Evolutionary conservation across 2,888 invertebrate genomes (phyloP), one percentile per base, ranked within the genome.

Genomic region (Conops quadrifasciatus): DNA sequence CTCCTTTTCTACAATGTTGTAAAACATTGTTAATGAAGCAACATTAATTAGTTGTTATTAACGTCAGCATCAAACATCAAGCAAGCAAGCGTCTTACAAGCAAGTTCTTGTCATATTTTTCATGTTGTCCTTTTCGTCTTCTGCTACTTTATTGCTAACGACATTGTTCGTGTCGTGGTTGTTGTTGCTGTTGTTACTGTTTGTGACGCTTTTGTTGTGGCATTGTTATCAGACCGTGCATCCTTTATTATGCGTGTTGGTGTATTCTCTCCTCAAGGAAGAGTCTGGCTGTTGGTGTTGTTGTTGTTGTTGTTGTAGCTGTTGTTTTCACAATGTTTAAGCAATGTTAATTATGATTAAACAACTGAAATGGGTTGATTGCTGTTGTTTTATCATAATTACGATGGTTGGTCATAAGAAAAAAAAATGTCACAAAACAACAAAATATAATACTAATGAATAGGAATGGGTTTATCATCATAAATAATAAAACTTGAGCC

Each of bases 311-410:
- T 36, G 5, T 36, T 36, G 9, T 36, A 36, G 36, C 36, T 36
- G 36, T 36, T 36, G 36, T 36, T 36, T 47, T 63, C 19, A 47
- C 63, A 63, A 47, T 45, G 63, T 63, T 47, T 63, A 45, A 63
- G 28, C 65, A 36, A 28, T 45, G 67, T 67, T 67, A 67, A 67
- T 67, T 67, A 67, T 67, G 67, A 67, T 67, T 67, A 67, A 67
- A 45, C 67, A 43, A 36, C 67, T 58, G 45, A 9, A 21, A 28
- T 58, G 19, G 15, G 63, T 51, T 64, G 26, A 11, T 64, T 15
- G 26, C 58, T 28, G 58, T 58, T 58, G 28, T 58, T 58, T 67
- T 51, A 28, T 58, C 67, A 67, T 58, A 43, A 47, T 63, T 24
- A 63, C 21, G 15, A 63, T 13, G 21, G 63, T 45, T 47, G 63